Evolutionary conservation across 2,113 vertebrate species (phyloP).

Genomic region (Electrona antarctica): DNA sequence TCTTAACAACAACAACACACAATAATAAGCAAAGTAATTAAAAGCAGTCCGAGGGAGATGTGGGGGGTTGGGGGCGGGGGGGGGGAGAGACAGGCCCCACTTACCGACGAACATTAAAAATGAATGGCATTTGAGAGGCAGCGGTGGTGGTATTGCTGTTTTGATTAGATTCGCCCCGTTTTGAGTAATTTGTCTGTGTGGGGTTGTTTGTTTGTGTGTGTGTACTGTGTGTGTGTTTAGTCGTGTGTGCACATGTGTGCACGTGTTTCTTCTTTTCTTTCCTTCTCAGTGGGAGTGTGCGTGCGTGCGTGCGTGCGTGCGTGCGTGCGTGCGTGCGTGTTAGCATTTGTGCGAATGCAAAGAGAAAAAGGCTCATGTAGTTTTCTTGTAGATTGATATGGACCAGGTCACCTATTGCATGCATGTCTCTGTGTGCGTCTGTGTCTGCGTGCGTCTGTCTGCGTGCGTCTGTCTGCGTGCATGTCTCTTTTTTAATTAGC

Average conservation of each 20-base stretch:
- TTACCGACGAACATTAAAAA: conserved; percentile 65
- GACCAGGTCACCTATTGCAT: no score
- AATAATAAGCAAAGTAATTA: conserved; percentile 83
- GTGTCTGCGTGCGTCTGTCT: conserved; percentile 22
- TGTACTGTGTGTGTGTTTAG: no score
- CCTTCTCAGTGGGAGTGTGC: no score
- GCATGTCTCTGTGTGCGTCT: conserved; percentile 22
- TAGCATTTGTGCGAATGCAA: no score
- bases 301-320: no score
- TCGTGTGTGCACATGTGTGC: no score
- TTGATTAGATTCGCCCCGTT: conserved; percentile 53
- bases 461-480: conserved; percentile 34
- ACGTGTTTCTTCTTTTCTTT: no score
- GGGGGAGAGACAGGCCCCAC: conserved; percentile 40
- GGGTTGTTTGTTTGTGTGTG: no score
- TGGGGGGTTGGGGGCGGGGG: background rate
- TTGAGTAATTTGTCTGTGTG: conserved; percentile 42
- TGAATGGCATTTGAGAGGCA: conserved; percentile 61
- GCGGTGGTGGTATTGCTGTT: conserved; percentile 40
- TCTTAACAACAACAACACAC: conserved; percentile 72
- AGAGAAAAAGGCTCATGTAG: no score
- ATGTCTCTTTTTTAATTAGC: conserved; percentile 68
- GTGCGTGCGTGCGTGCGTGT: no score
- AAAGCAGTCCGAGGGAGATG: conserved; percentile 62
- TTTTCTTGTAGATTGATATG: no score